Evolutionary conservation across 1,140 invertebrate genomes (phyloP), one percentile per base, ranked within the genome.

Genomic region (Meloidogyne floridensis): DNA sequence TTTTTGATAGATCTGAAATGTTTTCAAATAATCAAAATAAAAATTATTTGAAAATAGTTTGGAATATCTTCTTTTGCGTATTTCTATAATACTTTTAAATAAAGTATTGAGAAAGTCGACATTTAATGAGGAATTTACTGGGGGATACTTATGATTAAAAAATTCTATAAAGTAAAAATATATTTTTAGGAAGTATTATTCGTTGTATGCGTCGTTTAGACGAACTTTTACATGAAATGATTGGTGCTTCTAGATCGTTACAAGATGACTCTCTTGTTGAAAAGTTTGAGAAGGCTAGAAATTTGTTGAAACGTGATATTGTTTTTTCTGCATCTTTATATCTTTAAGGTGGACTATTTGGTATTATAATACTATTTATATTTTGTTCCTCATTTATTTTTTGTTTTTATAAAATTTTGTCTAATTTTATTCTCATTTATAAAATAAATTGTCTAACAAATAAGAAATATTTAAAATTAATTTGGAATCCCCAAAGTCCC

Each of bases 291-390:
- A 94, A 96, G 90, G 83, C 82, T 2, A 47, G 82, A 72, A 72
- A 43, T 20, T 56, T 84, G 20, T 65, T 99, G 53, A 99, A 99
- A 91, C 93, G 97, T 85, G 97, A 99, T 90, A 99, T 99, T 91
- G 95, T 98, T 32, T 99, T 99, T 92, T 97, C 97, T 76, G 96
- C 97, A 53, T 98, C 96, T 91, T 93, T 99, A 13, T 99, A 99
- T 92, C 93, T 99, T 87, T 98, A 56, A 82, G 5, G 43, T 3
- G 43, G 1, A 65, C 53, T 43, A 7, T 53, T 42, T 42, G 13
- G 8, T 47, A 53, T 18, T 13, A 15, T 47, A 20, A 13, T 42
- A 6, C 2, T 10, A 51, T 42, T 53, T 74, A n/a, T n/a, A n/a
- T 74, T 42, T 74, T 74, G 43, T 53, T 74, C 15, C 9, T 13